Evolutionary conservation across 1,140 invertebrate species (phyloP), one percentile per base, ranked within the genome.

Genomic region (Papilio xuthus): DNA sequence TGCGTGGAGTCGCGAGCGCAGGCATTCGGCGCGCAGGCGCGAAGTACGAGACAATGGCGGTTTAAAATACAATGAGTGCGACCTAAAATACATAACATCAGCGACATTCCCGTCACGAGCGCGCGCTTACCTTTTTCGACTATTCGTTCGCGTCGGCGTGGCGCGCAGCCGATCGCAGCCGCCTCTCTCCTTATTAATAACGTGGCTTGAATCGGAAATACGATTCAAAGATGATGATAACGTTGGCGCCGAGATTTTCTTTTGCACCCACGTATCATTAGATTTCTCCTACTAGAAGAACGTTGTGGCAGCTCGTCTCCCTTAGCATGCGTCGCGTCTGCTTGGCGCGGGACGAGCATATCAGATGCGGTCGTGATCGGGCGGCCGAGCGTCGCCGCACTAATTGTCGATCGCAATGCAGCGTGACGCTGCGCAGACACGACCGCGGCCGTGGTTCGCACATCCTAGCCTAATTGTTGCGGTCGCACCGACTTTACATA

Each of bases 61-160:
- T 92, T 92, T 92, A 92, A 89, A 92, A 92, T 92, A 92, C 91
- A 92, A 93, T 91, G 89, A 92, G 89, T 88, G 86, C 86, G 88
- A 83, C 78, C 89, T 90, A 82, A 89, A 90, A 91, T 89, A 90
- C 89, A 90, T 88, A 89, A 89, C 86, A 84, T 83, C 85, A 84
- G 86, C 90, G 85, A 88, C 89, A 90, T 92, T 92, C 89, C 87
- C 85, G 89, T 91, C 90, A 93, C 91, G 90, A 90, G 82, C 84
- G 86, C 84, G 84, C 86, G 86, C 86, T 88, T 87, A 87, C 90
- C 90, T 92, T 91, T 93, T 93, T 91, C 84, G 89, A 91, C 85
- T 90, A 89, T 90, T 91, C 88, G 87, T 88, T 87, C 85, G 86
- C 85, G 86, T 83, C 82, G 83, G 83, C 81, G 79, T 85, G 83